phyloP scores from a whole-genome alignment of 92 coral and sea anemone species.

The Phenganax marumi region DNA sequence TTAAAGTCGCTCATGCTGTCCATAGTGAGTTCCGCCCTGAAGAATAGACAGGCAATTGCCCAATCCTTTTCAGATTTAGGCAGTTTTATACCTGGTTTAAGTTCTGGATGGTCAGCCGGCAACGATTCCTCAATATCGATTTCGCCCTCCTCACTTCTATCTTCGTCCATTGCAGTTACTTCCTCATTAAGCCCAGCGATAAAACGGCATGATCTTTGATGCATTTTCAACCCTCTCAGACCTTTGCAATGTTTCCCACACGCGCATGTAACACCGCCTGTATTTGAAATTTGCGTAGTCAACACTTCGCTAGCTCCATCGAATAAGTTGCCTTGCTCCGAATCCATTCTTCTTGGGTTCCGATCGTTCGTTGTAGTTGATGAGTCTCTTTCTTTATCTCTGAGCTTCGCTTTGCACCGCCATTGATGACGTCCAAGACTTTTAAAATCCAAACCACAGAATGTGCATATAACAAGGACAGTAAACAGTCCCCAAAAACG shows the following conservation, averaged over 20 bases:
- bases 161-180: constrained; percentile 3
- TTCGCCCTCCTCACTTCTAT: neutral
- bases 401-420: constrained; percentile 15
- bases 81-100: constrained; percentile 2
- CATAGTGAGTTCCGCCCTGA: constrained; percentile 1
- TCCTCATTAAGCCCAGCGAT: constrained; percentile 1
- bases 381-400: neutral
- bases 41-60: neutral
- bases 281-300: neutral
- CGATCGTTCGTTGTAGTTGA: constrained; percentile 3
- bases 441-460: constrained; percentile 14
- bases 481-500: neutral
- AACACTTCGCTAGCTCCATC: constrained; percentile 5
- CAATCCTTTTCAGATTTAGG: neutral
- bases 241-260: constrained; percentile 17
- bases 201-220: constrained; percentile 11
- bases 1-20: neutral
- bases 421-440: constrained; percentile 18
- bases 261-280: constrained; percentile 4
- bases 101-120: neutral
- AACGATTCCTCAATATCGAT: neutral
- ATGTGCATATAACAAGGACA: constrained; percentile 10
- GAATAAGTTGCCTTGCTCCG: constrained; percentile 2
- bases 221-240: constrained; percentile 7
- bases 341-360: neutral